Evolutionary conservation across 2,888 invertebrate genomes (phyloP), one percentile per base, ranked within the genome.

Genomic region (Drosophila differens): DNA sequence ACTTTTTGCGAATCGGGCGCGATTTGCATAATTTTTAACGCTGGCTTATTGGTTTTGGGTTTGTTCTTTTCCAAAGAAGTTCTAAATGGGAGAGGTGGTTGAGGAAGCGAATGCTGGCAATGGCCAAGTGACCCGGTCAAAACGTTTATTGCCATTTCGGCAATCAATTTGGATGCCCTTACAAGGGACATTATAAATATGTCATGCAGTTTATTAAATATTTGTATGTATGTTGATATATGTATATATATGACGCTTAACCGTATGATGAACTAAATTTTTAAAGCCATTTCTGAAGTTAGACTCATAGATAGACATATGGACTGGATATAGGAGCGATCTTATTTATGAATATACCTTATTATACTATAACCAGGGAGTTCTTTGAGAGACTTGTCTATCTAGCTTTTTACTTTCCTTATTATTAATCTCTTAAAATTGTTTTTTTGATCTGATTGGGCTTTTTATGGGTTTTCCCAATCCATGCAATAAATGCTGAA

Each of bases 11-110:
- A 89, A 85, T 79, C 84, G 74, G 59, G 59, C 70, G 65, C 54
- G 79, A 85, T 85, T 85, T 85, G 74, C 85, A 89, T 85, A 89
- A 85, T 85, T 85, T 89, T 83, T 72, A 81, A 72, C 76, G 81
- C 61, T 81, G 89, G 83, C 85, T 84, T 84, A 88, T 84, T 83
- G 83, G 88, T 82, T 83, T 74, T 85, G 74, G 68, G 75, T 83
- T 81, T 81, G 81, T 75, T 82, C 82, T 69, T 78, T 41, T 12
- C 68, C 70, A 74, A 58, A 52, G 58, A 60, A 68, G 53, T 66
- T 55, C 32, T 41, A 6, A 57, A 28, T 14, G 55, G 19, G 6
- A 22, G 33, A 47, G 53, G 49, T 35, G 63, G 3, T 6, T 6
- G 30, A 58, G 55, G 47, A 68, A 68, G 72, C 55, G 39, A 72